Base-by-base conservation (phyloP, 2,888 invertebrate genomes). In the Rhamnusium bicolor region DNA sequence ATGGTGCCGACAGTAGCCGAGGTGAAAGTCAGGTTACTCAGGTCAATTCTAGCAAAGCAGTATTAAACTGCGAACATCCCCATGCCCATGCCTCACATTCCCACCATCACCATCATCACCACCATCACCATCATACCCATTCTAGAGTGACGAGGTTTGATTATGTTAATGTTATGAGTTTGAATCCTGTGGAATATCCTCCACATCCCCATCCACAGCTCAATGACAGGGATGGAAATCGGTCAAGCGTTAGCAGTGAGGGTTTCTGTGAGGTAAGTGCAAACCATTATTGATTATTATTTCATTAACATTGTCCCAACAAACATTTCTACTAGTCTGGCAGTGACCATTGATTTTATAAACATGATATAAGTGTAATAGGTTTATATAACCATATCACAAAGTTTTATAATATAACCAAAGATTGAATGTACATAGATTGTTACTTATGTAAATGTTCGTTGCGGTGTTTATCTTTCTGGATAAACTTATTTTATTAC, bases 231-330 rank as follows among this genome's bases (percentile, higher is more conserved):
- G 95, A 95, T 84, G 96, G 96, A 0, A 96, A 96, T 86, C 92
- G 97, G 76, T 97, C 97, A 65, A 97, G 97, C 85, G 95, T 96
- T 10, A 97, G 97, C 81, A 98, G 97, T 79, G 98, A 98, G 90
- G 98, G 98, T 60, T 98, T 98, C 88, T 98, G 98, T 88, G 98
- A 98, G 88, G 97, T 82, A 56, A 78, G 72, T 51, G 47, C 32
- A 51, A n/a, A n/a, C n/a, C n/a, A n/a, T n/a, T n/a, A n/a, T n/a
- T n/a, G n/a, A n/a, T n/a, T n/a, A n/a, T n/a, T n/a, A n/a, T n/a
- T n/a, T n/a, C n/a, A n/a, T n/a, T n/a, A n/a, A n/a, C n/a, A n/a
- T n/a, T n/a, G n/a, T n/a, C n/a, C n/a, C n/a, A n/a, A n/a, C n/a
- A n/a, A n/a, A n/a, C n/a, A n/a, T n/a, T n/a, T n/a, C n/a, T n/a